Evolutionary conservation across 2,113 vertebrate genomes (phyloP).

Genomic region (Leptodactylus fuscus): DNA sequence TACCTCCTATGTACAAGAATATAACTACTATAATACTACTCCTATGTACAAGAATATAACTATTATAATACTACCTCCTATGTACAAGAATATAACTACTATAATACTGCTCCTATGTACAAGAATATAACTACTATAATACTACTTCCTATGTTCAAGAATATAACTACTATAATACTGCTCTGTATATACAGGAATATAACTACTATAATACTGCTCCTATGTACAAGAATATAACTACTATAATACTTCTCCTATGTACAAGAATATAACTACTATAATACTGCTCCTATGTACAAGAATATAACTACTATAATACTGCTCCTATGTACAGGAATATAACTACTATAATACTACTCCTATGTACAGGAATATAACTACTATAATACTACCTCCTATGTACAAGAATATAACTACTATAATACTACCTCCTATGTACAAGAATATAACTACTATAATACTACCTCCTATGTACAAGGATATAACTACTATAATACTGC

Average conservation of each 20-base stretch:
- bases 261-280: no score
- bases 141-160: no score
- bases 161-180: not conserved
- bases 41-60: no score
- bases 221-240: not conserved
- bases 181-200: not conserved
- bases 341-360: not conserved
- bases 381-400: not conserved
- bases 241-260: not conserved
- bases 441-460: slow-evolving; percentile 6
- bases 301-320: not conserved
- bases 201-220: not conserved
- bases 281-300: no score
- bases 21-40: no score
- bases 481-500: slow-evolving; percentile 5
- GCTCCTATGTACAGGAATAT: slow-evolving; percentile 1
- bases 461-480: not conserved
- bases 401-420: not conserved
- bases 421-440: no score
- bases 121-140: no score
- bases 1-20: no score
- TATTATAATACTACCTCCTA: no score
- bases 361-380: no score
- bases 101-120: no score
- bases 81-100: no score